Conservation (phyloP, 2,113 vertebrate genomes). For the Sorex fumeus region DNA sequence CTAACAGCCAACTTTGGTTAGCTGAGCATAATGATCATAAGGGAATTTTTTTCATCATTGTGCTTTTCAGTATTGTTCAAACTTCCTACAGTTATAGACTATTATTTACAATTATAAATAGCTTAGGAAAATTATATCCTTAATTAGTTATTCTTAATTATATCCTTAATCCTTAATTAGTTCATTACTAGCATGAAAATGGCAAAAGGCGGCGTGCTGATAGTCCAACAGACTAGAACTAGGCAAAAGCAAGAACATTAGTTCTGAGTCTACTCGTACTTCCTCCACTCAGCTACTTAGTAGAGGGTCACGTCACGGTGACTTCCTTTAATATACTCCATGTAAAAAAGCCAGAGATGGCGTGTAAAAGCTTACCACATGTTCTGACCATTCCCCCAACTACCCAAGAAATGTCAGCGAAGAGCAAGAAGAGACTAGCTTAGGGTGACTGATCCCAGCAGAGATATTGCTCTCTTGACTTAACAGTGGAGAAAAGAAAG, state of each 20-base stretch:
- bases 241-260: not conserved
- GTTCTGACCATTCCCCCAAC: not conserved
- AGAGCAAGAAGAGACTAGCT: not conserved
- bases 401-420: not conserved
- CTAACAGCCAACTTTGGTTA: not conserved
- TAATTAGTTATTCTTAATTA: too few species aligned
- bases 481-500: conserved; percentile 34
- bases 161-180: not conserved
- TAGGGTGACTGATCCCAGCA: not conserved
- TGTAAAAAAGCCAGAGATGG: not conserved
- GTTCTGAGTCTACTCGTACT: not conserved
- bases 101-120: conserved; percentile 1
- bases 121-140: conserved; percentile 30
- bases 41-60: not conserved
- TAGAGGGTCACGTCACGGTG: not conserved
- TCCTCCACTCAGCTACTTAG: not conserved
- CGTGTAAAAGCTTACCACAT: not conserved
- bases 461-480: not conserved
- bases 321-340: not conserved
- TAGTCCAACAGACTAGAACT: not conserved
- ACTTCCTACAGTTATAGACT: not conserved
- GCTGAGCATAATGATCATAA: not conserved
- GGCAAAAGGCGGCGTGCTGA: not conserved
- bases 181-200: not conserved
- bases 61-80: conserved; percentile 34